These are phyloP conservation scores for Varroa destructor DNA, from an alignment of 1,140 invertebrate species.

Conservation along the genomic window DNA sequence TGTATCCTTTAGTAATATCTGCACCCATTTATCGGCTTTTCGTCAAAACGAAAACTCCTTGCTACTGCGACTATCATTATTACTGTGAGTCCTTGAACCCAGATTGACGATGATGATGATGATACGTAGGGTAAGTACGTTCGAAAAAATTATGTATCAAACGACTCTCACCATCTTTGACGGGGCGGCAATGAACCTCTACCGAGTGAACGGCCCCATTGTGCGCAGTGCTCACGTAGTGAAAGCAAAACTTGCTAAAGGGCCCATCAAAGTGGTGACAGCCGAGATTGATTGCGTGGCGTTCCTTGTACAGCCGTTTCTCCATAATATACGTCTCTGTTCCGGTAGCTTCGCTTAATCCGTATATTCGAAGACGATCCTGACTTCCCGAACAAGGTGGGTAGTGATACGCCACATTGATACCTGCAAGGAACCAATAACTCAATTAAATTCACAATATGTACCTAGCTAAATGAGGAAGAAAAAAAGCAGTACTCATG, in stretches of 20 bases:
- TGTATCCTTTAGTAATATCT: too few relatives aligned
- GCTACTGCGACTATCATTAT: too few relatives aligned
- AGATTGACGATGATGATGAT: too few relatives aligned
- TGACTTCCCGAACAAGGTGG: constrained; percentile 33
- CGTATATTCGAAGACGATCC: constrained; percentile 35
- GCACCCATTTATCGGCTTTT: too few relatives aligned
- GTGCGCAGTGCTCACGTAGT: constrained; percentile 34
- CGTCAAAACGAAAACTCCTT: too few relatives aligned
- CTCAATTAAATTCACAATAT: not conserved
- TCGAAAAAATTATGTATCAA: too few relatives aligned
- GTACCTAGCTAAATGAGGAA: not conserved
- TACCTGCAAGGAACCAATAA: constrained; percentile 29
- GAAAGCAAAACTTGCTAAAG: constrained; percentile 34
- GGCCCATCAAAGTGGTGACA: constrained; percentile 34
- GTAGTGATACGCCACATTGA: constrained; percentile 34
- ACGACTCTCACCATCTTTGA: constrained; percentile 31
- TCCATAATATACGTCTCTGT: constrained; percentile 33
- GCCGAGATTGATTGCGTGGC: constrained; percentile 32
- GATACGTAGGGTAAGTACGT: too few relatives aligned
- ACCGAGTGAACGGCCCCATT: constrained; percentile 34
- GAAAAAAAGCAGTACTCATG: constrained; percentile 1
- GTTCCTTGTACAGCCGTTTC: constrained; percentile 32
- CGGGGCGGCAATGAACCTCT: constrained; percentile 31
- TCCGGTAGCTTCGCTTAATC: constrained; percentile 26
- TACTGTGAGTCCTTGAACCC: too few relatives aligned